Conservation (phyloP, 2,113 vertebrate species). For the Ochotona princeps region DNA sequence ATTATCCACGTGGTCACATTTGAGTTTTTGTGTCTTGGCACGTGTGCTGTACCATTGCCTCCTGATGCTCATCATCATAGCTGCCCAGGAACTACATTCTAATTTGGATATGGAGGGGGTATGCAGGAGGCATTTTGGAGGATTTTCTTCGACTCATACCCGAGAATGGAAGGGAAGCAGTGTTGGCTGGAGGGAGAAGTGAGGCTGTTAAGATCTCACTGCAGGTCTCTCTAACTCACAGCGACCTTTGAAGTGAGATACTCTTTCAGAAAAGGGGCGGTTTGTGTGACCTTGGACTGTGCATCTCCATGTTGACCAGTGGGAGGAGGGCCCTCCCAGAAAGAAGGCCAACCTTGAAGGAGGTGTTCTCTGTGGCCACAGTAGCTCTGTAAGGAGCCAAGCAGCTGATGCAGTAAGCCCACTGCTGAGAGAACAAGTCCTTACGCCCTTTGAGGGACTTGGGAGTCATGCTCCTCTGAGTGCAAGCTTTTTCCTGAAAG, state of each 20-base stretch:
- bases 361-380: neutral
- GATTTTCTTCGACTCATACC: neutral
- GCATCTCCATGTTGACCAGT: too few relatives aligned
- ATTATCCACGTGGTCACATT: neutral
- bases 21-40: neutral
- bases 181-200: neutral
- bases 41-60: neutral
- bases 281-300: rapidly evolving
- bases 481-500: neutral
- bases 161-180: neutral
- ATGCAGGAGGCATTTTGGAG: neutral
- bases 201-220: neutral
- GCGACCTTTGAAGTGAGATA: neutral
- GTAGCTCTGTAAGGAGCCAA: neutral
- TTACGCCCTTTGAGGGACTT: neutral
- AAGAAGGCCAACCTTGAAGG: neutral
- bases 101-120: neutral
- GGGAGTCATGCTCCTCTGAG: rapidly evolving
- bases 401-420: neutral
- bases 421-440: neutral
- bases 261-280: neutral
- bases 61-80: neutral
- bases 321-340: neutral
- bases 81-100: neutral
- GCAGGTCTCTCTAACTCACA: neutral